Base-by-base conservation (phyloP, 2,888 invertebrate species). In the Alloscopus bannaensis region DNA sequence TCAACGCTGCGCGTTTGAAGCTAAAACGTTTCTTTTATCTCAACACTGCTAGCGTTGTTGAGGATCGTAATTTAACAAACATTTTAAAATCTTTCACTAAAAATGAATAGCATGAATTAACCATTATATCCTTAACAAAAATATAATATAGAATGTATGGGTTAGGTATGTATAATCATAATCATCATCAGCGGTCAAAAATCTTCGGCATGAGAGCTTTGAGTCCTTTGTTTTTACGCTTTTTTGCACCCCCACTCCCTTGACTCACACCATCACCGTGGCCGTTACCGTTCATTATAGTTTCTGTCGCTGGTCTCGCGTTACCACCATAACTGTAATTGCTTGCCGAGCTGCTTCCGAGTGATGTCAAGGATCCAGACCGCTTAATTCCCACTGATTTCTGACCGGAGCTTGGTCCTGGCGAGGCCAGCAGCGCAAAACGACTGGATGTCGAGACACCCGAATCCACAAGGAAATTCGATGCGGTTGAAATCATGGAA, bases 171-270 rank as follows among this genome's bases (percentile, higher is more conserved):
- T n/a, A n/a, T n/a, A n/a, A n/a, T n/a, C n/a, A n/a, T n/a, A n/a
- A n/a, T 18, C 36, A 36, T 8, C 8, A 52, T 57, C 70, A 80
- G 22, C 83, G 81, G 50, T 84, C 84, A 65, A 84, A 84, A 36
- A 84, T 72, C 72, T 83, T 83, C 16, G 83, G 84, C 80, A 84
- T 83, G 47, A 85, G 79, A 71, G 83, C 78, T 73, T 84, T 85
- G 24, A 85, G 77, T 57, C 82, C 80, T 42, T 47, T 82, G 57
- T 84, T 85, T 57, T 83, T 84, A 31, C 71, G 69, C 65, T 83
- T 83, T 60, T 84, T 84, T 11, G 66, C 81, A 71, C 59, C 69
- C 16, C 59, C 64, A 57, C 71, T 78, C 18, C 72, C 78, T 66
- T 70, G 69, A 76, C 78, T 81, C n/a, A 72, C 71, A 62, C 76